phyloP scores from a whole-genome alignment of 1,140 invertebrate species.

The Ephestia elutella region DNA sequence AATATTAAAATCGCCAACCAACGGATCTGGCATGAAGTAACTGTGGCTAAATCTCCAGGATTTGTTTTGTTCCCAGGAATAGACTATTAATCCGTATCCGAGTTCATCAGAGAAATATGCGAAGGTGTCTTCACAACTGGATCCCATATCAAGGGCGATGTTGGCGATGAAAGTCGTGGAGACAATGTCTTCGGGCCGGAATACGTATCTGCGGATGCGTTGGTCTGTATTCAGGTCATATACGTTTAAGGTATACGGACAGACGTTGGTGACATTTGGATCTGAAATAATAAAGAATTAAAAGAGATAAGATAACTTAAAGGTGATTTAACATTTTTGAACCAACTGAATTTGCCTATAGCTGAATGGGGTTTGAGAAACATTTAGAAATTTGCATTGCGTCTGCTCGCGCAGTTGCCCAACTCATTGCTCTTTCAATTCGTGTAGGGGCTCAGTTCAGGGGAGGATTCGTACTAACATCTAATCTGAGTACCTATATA shows the following conservation, averaged over 20 bases:
- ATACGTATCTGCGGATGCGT: slow-evolving; percentile 80
- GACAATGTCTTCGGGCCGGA: slow-evolving; percentile 82
- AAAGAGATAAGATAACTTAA: too few species aligned
- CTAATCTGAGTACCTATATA: too few species aligned
- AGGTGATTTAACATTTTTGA: too few species aligned
- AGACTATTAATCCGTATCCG: slow-evolving; percentile 85
- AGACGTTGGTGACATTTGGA: slow-evolving; percentile 78
- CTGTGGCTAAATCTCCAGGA: slow-evolving; percentile 86
- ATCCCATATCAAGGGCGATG: slow-evolving; percentile 84
- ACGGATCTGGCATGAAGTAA: slow-evolving; percentile 85
- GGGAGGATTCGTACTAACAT: slow-evolving; percentile 79
- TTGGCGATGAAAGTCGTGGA: slow-evolving; percentile 87
- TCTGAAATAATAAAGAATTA: slow-evolving; percentile 39
- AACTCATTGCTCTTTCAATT: slow-evolving; percentile 82
- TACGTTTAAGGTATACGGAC: slow-evolving; percentile 82
- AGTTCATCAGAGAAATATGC: slow-evolving; percentile 88
- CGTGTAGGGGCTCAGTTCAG: slow-evolving; percentile 84
- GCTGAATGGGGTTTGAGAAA: too few species aligned
- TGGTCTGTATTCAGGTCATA: slow-evolving; percentile 84
- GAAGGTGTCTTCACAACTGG: slow-evolving; percentile 83
- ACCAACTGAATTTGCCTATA: too few species aligned
- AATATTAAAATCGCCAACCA: slow-evolving; percentile 85
- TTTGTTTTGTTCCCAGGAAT: slow-evolving; percentile 82
- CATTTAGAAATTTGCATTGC: too few species aligned
- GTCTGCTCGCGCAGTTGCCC: slow-evolving; percentile 81